A percentile compares a stretch with the other conserved stretches of the same genome.
phyloP scores from a whole-genome alignment of 2,797 vertebrate genomes.

The Melanogrammus aeglefinus region DNA sequence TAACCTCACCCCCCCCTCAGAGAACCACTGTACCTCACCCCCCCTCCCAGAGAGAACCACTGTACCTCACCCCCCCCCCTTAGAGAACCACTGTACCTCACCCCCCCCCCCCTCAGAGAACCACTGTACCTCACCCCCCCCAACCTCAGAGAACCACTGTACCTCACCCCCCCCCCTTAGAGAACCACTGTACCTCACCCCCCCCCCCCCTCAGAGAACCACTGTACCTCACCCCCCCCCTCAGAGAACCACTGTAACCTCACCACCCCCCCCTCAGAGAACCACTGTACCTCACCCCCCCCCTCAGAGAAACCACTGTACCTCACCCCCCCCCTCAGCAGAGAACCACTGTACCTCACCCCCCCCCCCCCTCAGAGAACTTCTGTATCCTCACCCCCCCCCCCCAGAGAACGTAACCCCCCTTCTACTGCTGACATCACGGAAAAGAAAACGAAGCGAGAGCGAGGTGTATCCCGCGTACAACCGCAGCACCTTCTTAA shows the following conservation, averaged over 20 bases:
- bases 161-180: background rate
- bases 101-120: background rate
- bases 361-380: too few species aligned
- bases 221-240: background rate
- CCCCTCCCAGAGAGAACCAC: too few species aligned
- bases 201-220: background rate
- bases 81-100: background rate
- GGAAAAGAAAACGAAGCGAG: background rate
- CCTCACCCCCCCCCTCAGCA: too few species aligned
- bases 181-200: background rate
- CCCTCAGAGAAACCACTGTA: too few species aligned
- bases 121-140: background rate
- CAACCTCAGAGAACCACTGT: background rate
- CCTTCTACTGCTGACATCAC: too few species aligned
- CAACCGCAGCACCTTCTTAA: background rate
- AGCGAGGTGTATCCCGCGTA: background rate
- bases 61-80: background rate
- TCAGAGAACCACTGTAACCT: background rate
- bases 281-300: background rate
- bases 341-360: background rate
- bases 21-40: too few species aligned
- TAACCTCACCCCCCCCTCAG: too few species aligned
- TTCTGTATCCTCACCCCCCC: too few species aligned
- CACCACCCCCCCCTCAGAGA: background rate
- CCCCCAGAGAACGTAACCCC: too few species aligned